phyloP scores from a whole-genome alignment of 1,140 invertebrate species.

The Wiebesia pumilae region DNA sequence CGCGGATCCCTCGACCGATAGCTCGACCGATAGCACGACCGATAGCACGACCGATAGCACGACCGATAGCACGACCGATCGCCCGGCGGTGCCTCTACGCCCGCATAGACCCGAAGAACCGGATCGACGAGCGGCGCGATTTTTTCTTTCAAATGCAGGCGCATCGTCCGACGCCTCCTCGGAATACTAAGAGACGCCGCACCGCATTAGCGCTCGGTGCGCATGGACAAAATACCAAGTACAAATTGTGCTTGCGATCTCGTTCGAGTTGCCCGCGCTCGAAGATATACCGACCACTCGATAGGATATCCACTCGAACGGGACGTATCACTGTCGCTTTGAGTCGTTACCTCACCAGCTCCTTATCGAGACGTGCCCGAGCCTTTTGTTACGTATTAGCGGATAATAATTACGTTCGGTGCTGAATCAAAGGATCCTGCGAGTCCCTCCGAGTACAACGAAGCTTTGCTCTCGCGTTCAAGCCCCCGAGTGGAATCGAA shows the following conservation, averaged over 20 bases:
- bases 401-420: neutral
- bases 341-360: too few relatives aligned
- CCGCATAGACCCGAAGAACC: constrained; percentile 42
- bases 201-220: neutral
- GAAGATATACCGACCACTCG: too few relatives aligned
- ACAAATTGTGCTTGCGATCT: neutral
- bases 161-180: neutral
- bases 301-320: too few relatives aligned
- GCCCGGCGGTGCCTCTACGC: neutral
- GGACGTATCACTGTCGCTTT: too few relatives aligned
- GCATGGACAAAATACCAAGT: neutral
- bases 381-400: too few relatives aligned
- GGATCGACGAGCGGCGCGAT: constrained; percentile 44
- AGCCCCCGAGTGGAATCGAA: neutral
- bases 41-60: too few relatives aligned
- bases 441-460: neutral
- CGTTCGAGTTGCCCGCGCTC: too few relatives aligned
- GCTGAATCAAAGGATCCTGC: neutral
- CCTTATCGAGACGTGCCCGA: too few relatives aligned
- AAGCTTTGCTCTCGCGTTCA: neutral
- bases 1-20: too few relatives aligned
- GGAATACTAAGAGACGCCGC: constrained; percentile 20
- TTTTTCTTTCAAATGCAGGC: constrained; percentile 43
- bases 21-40: too few relatives aligned
- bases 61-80: too few relatives aligned